phyloP scores from a whole-genome alignment of 2,888 invertebrate genomes.

The Thymelicus acteon region DNA sequence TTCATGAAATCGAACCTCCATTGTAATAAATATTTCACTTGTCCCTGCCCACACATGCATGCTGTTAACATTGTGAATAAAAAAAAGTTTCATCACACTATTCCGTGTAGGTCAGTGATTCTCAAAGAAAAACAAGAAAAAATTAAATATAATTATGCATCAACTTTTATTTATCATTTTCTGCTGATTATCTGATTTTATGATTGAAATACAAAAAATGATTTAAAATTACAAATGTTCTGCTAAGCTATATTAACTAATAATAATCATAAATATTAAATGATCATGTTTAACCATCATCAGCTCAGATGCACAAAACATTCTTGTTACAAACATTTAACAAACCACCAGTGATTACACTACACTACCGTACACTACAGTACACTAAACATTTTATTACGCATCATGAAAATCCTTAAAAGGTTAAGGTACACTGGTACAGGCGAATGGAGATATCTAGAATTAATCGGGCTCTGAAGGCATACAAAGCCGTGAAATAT shows the following conservation, averaged over 20 bases:
- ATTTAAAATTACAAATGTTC: too few species aligned
- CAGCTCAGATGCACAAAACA: too few species aligned
- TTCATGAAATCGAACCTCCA: constrained; percentile 23
- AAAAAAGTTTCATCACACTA: constrained; percentile 81
- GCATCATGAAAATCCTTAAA: constrained; percentile 7
- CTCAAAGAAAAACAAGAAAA: constrained; percentile 1
- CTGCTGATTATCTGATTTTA: too few species aligned
- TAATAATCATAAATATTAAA: too few species aligned
- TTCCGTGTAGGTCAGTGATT: constrained; percentile 64
- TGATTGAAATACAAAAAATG: too few species aligned
- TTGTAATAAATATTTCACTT: constrained; percentile 47
- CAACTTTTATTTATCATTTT: not conserved
- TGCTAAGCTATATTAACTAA: too few species aligned
- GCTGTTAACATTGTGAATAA: constrained; percentile 68
- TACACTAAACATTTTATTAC: not conserved
- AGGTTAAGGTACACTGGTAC: constrained; percentile 46
- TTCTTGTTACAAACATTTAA: too few species aligned
- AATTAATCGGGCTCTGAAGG: constrained; percentile 81
- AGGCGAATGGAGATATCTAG: constrained; percentile 83
- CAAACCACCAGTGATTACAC: too few species aligned
- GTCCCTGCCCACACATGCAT: constrained; percentile 61
- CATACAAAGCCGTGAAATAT: constrained; percentile 84
- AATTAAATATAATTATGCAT: not conserved
- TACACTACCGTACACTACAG: not conserved
- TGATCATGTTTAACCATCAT: too few species aligned